Evolutionary conservation across 2,888 invertebrate species (phyloP).

Genomic region (Panorpa germanica): DNA sequence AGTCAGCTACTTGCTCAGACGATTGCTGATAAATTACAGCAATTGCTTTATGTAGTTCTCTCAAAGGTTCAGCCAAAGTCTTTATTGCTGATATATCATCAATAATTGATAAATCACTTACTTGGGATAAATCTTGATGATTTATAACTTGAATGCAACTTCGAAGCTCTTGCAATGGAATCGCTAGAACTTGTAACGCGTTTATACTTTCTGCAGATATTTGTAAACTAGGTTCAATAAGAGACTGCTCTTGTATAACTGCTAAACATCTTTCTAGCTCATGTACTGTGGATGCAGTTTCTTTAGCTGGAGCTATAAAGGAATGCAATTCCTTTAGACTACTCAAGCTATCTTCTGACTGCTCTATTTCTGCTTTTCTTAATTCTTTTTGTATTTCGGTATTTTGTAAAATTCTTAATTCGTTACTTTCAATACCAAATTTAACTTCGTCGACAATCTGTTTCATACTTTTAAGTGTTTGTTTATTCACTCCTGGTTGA

Average conservation of each 20-base stretch:
- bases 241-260: slow-evolving; percentile 18
- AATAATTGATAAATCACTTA: slow-evolving; percentile 5
- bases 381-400: slow-evolving; percentile 20
- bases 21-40: slow-evolving; percentile 28
- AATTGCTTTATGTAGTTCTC: slow-evolving; percentile 26
- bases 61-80: slow-evolving; percentile 27
- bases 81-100: slow-evolving; percentile 18
- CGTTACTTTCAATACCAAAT: slow-evolving; percentile 21
- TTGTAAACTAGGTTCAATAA: slow-evolving; percentile 14
- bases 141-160: slow-evolving; percentile 18
- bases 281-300: slow-evolving; percentile 16
- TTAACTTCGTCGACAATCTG: slow-evolving; percentile 18
- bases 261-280: slow-evolving; percentile 15
- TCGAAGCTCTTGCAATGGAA: slow-evolving; percentile 13
- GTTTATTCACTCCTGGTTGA: slow-evolving; percentile 18
- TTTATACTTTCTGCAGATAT: slow-evolving; percentile 9
- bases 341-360: no score
- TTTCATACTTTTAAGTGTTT: slow-evolving; percentile 18
- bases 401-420: slow-evolving; percentile 19
- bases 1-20: slow-evolving; percentile 25
- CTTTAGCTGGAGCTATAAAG: slow-evolving; percentile 19
- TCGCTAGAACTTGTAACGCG: slow-evolving; percentile 2
- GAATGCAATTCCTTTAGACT: no score
- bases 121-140: slow-evolving; percentile 15
- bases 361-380: slow-evolving; percentile 16